Evolutionary conservation across 2,888 invertebrate species (phyloP), one percentile per base, ranked within the genome.

Genomic region (Boloria euphrosyne): DNA sequence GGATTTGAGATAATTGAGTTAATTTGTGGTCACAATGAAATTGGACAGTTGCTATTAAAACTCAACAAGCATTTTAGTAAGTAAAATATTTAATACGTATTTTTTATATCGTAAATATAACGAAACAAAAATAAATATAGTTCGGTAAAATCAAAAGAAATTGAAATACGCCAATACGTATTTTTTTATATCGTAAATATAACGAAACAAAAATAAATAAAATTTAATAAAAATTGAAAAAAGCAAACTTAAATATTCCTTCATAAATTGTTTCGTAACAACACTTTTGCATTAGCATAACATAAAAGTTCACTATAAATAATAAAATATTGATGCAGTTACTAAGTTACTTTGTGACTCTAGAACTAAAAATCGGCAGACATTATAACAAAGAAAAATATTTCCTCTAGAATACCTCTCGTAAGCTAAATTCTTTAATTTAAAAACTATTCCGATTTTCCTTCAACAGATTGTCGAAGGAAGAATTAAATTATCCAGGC

Each of bases 1-100:
- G 65, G 66, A 64, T 66, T 66, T 66, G 68, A 62, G 55, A 60
- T 68, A 68, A 68, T 66, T 66, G 60, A 62, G 68, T 62, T 66
- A 66, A 68, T 68, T 68, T 68, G 68, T 46, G 68, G 68, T 68
- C 59, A 50, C 62, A 58, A 50, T 66, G 59, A 66, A 68, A 66
- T 66, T 68, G 59, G 16, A 66, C 62, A 53, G 57, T 58, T 54
- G 18, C 58, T 52, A 53, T 53, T 50, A 52, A 67, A 67, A 54
- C 27, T 47, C 62, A 63, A 50, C 46, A 27, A 53, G 59, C 59
- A 27, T 62, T 54, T 67, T 17, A 51, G 38, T 7, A 13, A n/a
- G 17, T 38, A 13, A 3, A 50, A 5, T 57, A 38, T 49, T 53
- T 53, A 10, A 38, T 10, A n/a, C n/a, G n/a, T n/a, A n/a, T n/a